Conservation (phyloP, 1,140 invertebrate species). For the Drosophila persimilis region DNA sequence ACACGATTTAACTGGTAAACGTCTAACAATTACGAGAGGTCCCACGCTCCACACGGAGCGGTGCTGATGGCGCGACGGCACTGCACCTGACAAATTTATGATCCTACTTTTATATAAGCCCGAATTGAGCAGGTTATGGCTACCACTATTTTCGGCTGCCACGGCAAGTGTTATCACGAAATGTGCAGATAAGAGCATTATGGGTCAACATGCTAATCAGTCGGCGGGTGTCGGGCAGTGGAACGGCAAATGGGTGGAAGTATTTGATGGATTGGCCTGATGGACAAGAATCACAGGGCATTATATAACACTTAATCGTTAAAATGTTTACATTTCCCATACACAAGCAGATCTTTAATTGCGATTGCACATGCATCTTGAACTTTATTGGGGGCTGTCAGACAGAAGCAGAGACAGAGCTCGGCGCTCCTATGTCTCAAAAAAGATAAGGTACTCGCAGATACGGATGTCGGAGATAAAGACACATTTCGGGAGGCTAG, state of each 20-base stretch:
- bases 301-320: conserved; percentile 12
- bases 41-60: neutral
- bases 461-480: neutral
- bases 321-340: conserved; percentile 39
- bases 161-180: conserved; percentile 34
- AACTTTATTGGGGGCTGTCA: conserved; percentile 29
- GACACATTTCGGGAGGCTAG: conserved; percentile 11
- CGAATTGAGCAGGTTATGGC: conserved; percentile 44
- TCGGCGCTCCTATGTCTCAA: neutral
- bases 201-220: conserved; percentile 51
- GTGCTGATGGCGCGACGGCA: neutral
- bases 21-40: conserved; percentile 38
- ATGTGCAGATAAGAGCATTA: conserved; percentile 25
- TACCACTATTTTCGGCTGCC: neutral
- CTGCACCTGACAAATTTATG: conserved; percentile 23
- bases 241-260: conserved; percentile 3
- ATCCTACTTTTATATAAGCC: neutral
- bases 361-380: conserved; percentile 32
- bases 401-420: conserved; percentile 12
- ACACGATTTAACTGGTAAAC: conserved; percentile 22
- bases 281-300: neutral
- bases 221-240: neutral
- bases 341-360: conserved; percentile 23
- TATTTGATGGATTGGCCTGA: conserved; percentile 13
- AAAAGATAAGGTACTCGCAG: conserved; percentile 25